Conservation (phyloP, 2,888 invertebrate genomes). For the Calameuta filiformis region DNA sequence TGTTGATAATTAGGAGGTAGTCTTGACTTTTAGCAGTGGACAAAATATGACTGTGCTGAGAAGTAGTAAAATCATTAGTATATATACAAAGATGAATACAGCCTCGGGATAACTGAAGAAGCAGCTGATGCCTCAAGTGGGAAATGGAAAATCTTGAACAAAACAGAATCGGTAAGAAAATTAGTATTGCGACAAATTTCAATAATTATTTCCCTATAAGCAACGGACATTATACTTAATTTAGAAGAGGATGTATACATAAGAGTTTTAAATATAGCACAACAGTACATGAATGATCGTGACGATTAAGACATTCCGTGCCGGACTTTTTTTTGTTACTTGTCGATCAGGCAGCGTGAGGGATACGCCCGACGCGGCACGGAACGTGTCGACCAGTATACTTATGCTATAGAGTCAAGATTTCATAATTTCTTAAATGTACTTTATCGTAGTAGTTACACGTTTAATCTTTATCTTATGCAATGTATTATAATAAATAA, state of each 20-base stretch:
- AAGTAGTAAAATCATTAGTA: background rate
- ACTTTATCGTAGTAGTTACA: background rate
- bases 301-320: background rate
- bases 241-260: background rate
- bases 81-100: background rate
- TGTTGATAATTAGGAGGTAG: background rate
- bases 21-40: background rate
- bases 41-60: background rate
- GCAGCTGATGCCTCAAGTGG: background rate
- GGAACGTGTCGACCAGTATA: background rate
- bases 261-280: background rate
- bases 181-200: background rate
- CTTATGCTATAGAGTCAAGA: background rate
- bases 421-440: background rate
- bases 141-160: background rate
- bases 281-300: background rate
- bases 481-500: background rate
- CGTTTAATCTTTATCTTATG: background rate
- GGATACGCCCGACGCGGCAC: too few species aligned
- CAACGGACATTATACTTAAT: background rate
- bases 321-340: too few species aligned
- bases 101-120: background rate
- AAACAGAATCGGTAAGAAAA: background rate
- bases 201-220: background rate
- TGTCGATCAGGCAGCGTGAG: too few species aligned